phyloP scores from a whole-genome alignment of 1,140 invertebrate species.

The Drosophila setifemur region DNA sequence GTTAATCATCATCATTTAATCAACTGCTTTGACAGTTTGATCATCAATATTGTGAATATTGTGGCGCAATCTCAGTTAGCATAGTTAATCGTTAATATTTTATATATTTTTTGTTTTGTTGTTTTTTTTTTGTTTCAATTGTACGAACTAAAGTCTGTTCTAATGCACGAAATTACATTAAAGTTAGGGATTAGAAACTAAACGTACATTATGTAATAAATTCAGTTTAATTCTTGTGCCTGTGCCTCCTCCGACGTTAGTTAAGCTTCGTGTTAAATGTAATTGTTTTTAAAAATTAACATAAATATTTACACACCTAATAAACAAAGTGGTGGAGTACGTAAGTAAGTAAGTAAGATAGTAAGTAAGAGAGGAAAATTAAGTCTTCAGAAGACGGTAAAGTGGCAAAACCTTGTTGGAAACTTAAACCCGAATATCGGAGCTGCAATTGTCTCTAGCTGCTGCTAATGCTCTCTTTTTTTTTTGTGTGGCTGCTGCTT shows the following conservation, averaged over 20 bases:
- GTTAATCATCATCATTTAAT: conserved; percentile 53
- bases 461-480: background rate
- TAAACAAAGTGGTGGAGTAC: conserved; percentile 24
- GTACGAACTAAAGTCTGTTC: conserved; percentile 57
- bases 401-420: conserved; percentile 73
- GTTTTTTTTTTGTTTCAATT: conserved; percentile 28
- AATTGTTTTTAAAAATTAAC: conserved; percentile 47
- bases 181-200: conserved; percentile 58
- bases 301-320: conserved; percentile 73
- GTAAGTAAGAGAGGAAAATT: conserved; percentile 17
- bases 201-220: conserved; percentile 76
- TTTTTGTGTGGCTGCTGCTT: conserved; percentile 2
- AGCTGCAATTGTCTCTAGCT: conserved; percentile 26
- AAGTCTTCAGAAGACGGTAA: conserved; percentile 78
- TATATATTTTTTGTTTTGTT: conserved; percentile 25
- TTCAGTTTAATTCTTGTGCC: conserved; percentile 60
- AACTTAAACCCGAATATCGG: conserved; percentile 28
- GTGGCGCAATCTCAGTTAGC: conserved; percentile 42
- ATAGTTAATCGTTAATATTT: conserved; percentile 42
- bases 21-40: background rate
- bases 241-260: conserved; percentile 34
- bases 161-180: conserved; percentile 68
- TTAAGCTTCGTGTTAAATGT: conserved; percentile 30
- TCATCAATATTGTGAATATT: conserved; percentile 42
- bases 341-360: background rate